A percentile compares a stretch with the other conserved stretches of the same genome.
These are phyloP conservation scores for Phoxinus phoxinus DNA, from an alignment of 2,113 vertebrate genomes.

Conservation along the genomic window DNA sequence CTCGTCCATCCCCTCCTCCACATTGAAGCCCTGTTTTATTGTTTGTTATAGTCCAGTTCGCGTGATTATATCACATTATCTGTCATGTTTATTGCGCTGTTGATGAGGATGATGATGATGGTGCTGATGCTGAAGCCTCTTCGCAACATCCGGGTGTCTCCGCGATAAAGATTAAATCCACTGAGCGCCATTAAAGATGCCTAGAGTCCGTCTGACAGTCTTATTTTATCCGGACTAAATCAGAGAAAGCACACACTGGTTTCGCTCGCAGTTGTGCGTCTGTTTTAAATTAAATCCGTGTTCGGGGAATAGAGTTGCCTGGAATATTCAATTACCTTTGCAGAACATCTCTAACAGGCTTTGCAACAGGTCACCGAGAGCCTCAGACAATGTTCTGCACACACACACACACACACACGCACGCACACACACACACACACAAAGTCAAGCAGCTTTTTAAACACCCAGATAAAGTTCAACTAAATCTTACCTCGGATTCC, in stretches of 20 bases:
- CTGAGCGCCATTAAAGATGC: neutral
- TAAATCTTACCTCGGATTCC: constrained; percentile 71
- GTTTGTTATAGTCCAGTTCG: neutral
- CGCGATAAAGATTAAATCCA: constrained; percentile 22
- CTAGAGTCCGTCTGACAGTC: neutral
- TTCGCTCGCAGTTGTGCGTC: neutral
- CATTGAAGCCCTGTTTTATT: constrained; percentile 70
- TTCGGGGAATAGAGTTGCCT: neutral
- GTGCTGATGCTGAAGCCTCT: constrained; percentile 70
- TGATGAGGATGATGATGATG: constrained; percentile 43
- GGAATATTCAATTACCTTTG: constrained; percentile 24
- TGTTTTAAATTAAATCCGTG: constrained; percentile 1
- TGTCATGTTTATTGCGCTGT: constrained; percentile 60
- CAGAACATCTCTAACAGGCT: constrained; percentile 26
- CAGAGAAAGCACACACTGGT: neutral
- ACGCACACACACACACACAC: no score
- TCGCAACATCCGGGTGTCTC: constrained; percentile 77
- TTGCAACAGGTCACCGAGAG: constrained; percentile 14
- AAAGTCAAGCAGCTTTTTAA: neutral
- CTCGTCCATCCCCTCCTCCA: constrained; percentile 77
- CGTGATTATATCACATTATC: constrained; percentile 33
- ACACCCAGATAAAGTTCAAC: neutral
- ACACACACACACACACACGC: no score
- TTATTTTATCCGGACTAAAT: neutral
- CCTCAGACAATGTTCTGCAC: neutral